Evolutionary conservation across 2,888 invertebrate species (phyloP).

Genomic region (Polydrusus tereticollis): DNA sequence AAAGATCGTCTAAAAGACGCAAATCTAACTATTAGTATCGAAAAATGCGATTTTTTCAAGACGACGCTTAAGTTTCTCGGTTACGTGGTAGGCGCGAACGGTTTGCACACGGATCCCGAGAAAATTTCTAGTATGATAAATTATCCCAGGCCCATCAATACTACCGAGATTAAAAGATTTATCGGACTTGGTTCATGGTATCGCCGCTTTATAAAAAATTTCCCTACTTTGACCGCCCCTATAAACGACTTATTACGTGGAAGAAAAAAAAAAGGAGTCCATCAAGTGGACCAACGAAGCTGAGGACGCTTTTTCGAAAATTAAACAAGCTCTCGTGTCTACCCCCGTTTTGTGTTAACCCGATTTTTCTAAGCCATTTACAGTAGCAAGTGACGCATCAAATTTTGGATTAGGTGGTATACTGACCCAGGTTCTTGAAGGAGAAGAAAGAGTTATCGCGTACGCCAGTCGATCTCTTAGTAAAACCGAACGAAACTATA

Average conservation of each 20-base stretch:
- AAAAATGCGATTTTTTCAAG: constrained; percentile 51
- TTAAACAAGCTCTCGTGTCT: constrained; percentile 51
- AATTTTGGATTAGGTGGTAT: constrained; percentile 26
- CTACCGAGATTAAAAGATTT: constrained; percentile 56
- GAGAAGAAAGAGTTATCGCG: constrained; percentile 26
- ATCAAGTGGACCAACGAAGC: constrained; percentile 50
- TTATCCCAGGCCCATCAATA: constrained; percentile 52
- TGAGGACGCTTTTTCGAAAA: constrained; percentile 35
- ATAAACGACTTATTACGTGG: constrained; percentile 52
- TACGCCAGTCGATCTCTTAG: constrained; percentile 49
- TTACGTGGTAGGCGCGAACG: constrained; percentile 52
- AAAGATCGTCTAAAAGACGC: constrained; percentile 22
- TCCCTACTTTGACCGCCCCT: constrained; percentile 52
- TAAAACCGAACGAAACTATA: constrained; percentile 50
- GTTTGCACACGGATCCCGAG: constrained; percentile 54
- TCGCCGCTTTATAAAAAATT: constrained; percentile 53
- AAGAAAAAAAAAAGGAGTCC: constrained; percentile 45
- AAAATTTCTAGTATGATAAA: constrained; percentile 55
- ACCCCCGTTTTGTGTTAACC: constrained; percentile 52
- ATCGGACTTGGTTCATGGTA: constrained; percentile 54
- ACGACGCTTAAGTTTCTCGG: constrained; percentile 50
- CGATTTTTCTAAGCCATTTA: constrained; percentile 50
- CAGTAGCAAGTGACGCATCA: constrained; percentile 55
- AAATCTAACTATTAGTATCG: constrained; percentile 31
- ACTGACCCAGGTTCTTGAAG: constrained; percentile 25